Percentiles rank a stretch among this genome's conserved stretches.
These are phyloP conservation scores for Torymus texanus DNA, from an alignment of 2,888 invertebrate species.

Conservation along the genomic window DNA sequence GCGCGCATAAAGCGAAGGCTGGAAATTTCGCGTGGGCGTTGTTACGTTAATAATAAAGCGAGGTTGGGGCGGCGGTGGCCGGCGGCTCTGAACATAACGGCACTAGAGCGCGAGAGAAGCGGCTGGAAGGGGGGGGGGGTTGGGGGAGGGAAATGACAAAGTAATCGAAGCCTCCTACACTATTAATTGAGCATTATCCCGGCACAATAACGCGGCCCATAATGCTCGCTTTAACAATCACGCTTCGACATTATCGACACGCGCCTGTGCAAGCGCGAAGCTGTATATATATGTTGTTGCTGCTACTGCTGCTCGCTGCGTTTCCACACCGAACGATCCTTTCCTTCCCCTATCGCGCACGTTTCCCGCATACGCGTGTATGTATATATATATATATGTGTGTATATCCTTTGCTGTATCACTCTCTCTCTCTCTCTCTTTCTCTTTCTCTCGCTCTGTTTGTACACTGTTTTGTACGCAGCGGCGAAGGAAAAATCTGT, in stretches of 20 bases:
- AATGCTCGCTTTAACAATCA: conserved; percentile 45
- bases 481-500: no score
- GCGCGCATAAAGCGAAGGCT: neutral
- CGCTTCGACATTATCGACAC: conserved; percentile 46
- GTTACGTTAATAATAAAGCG: conserved; percentile 53
- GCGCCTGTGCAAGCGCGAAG: neutral
- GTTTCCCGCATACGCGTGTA: no score
- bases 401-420: neutral
- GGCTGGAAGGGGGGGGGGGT: neutral
- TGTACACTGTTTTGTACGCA: neutral
- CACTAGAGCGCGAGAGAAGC: neutral
- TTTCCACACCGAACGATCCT: conserved; percentile 2
- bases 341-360: neutral
- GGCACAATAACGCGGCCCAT: conserved; percentile 43
- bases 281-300: no score
- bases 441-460: conserved; percentile 5
- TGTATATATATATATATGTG: neutral
- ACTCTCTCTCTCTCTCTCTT: conserved; percentile 8
- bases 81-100: conserved; percentile 29
- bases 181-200: conserved; percentile 56
- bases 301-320: no score
- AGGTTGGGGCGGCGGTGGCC: neutral
- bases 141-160: neutral
- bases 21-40: conserved; percentile 42
- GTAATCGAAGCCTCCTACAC: conserved; percentile 50